Evolutionary conservation across 1,140 invertebrate species (phyloP).

Genomic region (fruit fly (Drosophila melanogaster)): Release_6_plus_ISO1_MT NT_033777.3:10743001-10743500

Average conservation of each 20-base stretch:
- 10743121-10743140: conserved; percentile 5
- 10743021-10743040: conserved; percentile 26
- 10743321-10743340: conserved; percentile 2
- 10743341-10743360: not conserved
- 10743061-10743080: conserved; percentile 20
- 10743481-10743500: not conserved
- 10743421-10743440: no score
- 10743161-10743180: not conserved
- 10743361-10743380: conserved; percentile 11
- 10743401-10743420: no score
- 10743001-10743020: conserved; percentile 15
- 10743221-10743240: not conserved
- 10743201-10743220: not conserved
- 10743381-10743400: not conserved
- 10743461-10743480: not conserved
- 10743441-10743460: no score
- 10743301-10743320: conserved; percentile 21
- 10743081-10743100: conserved; percentile 20
- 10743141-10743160: not conserved
- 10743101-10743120: conserved; percentile 26
- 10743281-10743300: not conserved
- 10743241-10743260: not conserved
- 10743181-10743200: not conserved
- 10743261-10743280: conserved; percentile 4
- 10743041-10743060: conserved; percentile 40